phyloP scores from a whole-genome alignment of 2,888 invertebrate genomes.

The Acheta domesticus region DNA sequence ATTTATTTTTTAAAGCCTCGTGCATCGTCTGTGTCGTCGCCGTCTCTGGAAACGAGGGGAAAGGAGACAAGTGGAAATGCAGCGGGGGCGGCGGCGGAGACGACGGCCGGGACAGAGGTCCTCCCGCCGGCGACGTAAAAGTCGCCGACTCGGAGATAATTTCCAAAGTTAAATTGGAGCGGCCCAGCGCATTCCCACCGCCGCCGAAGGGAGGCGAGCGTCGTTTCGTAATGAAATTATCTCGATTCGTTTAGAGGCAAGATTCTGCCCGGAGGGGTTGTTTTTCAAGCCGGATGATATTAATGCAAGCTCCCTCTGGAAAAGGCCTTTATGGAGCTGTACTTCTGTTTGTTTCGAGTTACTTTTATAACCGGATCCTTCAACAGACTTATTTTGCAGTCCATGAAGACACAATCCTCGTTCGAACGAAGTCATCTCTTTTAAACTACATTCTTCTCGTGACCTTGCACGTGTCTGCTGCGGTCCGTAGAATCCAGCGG shows the following conservation, averaged over 20 bases:
- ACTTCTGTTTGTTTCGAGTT: background rate
- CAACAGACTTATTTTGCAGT: conserved; percentile 5
- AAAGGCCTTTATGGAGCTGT: background rate
- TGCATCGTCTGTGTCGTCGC: too few relatives aligned
- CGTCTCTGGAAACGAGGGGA: too few relatives aligned
- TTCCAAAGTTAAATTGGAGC: conserved; percentile 18
- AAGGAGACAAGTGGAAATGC: too few relatives aligned
- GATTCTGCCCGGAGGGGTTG: conserved; percentile 18
- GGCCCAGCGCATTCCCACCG: background rate
- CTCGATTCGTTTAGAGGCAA: conserved; percentile 8
- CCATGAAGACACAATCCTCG: background rate
- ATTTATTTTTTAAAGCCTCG: too few relatives aligned
- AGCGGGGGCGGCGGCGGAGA: background rate
- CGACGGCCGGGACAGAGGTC: background rate
- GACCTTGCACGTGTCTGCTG: too few relatives aligned
- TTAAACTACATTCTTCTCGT: background rate
- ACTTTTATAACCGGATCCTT: background rate
- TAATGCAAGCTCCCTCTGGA: background rate
- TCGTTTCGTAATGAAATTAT: conserved; percentile 1
- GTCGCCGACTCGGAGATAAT: background rate
- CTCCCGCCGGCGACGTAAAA: conserved; percentile 8
- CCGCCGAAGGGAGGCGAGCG: background rate
- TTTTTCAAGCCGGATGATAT: background rate
- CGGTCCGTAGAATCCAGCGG: too few relatives aligned
- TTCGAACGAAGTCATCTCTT: background rate